Base-by-base conservation (phyloP, 2,888 invertebrate genomes). In the Tanypteryx hageni region DNA sequence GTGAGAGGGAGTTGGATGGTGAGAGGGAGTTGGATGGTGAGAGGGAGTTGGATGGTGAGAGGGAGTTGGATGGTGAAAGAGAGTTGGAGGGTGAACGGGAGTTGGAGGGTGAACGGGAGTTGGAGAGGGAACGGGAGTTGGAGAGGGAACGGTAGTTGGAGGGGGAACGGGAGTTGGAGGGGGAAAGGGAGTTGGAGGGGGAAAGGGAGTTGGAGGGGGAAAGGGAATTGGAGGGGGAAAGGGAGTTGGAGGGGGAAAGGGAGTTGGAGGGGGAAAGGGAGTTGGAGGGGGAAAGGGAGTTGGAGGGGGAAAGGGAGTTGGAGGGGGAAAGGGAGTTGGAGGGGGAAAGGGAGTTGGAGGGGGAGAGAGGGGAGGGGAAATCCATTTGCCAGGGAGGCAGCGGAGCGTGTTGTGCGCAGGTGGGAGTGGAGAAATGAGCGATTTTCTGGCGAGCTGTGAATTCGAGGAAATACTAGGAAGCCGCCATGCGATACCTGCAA, bases 381-480 rank as follows among this genome's bases (percentile, higher is more conserved):
- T 93, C 93, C 94, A 94, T 94, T 94, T 94, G 93, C 93, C 93
- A 92, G 94, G 94, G 94, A 94, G 94, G 94, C 94, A 94, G 94
- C 94, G 94, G 94, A 94, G 94, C 94, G 94, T 94, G 94, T 93
- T 93, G 93, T 93, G 93, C 93, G 31, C 64, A 61, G 89, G 84
- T 56, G 92, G 83, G 22, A 44, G 68, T 58, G 82, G 31, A 27
- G 86, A 61, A 92, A 10, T 31, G 91, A 59, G 18, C 13, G 92
- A 14, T 16, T 31, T 31, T 31, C 9, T n/a, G 76, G 11, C 76
- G 22, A 27, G 22, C 68, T 68, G 68, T 11, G 68, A 68, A 76
- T 76, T 27, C 76, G 76, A 76, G 76, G 76, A 68, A 68, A 68
- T 22, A n/a, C 76, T 76, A 9, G 27, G 27, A 27, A 27, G 76